phyloP scores from a whole-genome alignment of 1,140 invertebrate genomes.

The Sinella curviseta region DNA sequence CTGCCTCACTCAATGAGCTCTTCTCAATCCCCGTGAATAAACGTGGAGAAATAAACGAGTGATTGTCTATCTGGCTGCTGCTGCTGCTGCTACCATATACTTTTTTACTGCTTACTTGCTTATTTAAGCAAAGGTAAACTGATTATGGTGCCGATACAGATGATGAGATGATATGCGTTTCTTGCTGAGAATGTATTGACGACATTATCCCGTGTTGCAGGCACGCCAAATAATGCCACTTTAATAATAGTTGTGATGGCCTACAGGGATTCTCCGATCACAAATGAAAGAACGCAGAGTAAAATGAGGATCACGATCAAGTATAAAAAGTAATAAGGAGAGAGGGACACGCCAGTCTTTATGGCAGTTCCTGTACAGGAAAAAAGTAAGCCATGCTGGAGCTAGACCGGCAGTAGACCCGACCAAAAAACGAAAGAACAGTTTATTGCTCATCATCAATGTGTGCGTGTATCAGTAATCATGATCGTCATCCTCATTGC shows the following conservation, averaged over 20 bases:
- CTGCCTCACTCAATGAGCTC: not conserved
- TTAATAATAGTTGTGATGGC: not conserved
- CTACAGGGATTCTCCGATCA: conserved; percentile 20
- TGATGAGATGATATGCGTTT: not conserved
- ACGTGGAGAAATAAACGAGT: conserved; percentile 1
- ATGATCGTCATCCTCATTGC: not conserved
- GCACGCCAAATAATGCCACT: not conserved
- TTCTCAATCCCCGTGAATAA: conserved; percentile 15
- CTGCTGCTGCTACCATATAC: not conserved
- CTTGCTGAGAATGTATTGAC: not conserved
- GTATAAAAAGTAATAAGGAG: conserved; percentile 4
- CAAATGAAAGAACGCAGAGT: not conserved
- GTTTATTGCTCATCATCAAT: conserved; percentile 24
- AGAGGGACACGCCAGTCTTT: not conserved
- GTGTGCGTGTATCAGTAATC: not conserved
- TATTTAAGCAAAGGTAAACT: conserved; percentile 1
- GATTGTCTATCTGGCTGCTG: not conserved
- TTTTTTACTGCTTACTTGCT: not conserved
- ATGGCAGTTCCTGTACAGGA: not conserved
- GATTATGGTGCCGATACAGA: not conserved
- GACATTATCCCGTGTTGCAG: not conserved
- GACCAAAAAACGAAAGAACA: not conserved
- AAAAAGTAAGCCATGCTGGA: not conserved
- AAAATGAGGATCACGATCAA: not conserved
- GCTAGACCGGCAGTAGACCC: not conserved